Percentiles rank a stretch among this genome's conserved stretches.
Evolutionary conservation across 1,140 invertebrate species (phyloP).

Genomic region (Tetranychus urticae): DNA sequence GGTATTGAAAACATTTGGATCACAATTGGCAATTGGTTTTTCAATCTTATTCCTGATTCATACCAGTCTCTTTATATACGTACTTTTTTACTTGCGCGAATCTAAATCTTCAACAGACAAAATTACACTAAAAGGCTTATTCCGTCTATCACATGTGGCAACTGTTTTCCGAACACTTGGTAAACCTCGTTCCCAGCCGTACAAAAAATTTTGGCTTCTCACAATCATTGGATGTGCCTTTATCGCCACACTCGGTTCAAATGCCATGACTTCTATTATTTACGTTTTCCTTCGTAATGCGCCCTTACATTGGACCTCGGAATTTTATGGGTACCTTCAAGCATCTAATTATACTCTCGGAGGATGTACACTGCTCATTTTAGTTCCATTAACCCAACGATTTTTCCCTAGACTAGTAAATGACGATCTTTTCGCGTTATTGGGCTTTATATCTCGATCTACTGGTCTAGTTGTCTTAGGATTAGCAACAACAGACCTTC

Average conservation of each 20-base stretch:
- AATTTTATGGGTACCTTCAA: conserved; percentile 21
- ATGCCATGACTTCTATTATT: conserved; percentile 21
- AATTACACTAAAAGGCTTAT: not conserved
- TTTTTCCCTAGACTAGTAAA: conserved; percentile 2
- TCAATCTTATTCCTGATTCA: conserved; percentile 14
- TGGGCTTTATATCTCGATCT: conserved; percentile 21
- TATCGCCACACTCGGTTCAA: conserved; percentile 7
- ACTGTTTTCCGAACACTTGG: conserved; percentile 18
- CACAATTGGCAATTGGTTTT: conserved; percentile 16
- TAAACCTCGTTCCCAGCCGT: conserved; percentile 16
- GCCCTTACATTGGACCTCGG: conserved; percentile 20
- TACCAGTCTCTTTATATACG: conserved; percentile 19
- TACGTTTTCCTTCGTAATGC: conserved; percentile 19
- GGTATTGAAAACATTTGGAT: conserved; percentile 18
- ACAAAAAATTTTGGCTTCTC: conserved; percentile 11
- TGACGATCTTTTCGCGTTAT: conserved; percentile 18
- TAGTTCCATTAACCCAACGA: conserved; percentile 17
- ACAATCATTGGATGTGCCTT: conserved; percentile 9
- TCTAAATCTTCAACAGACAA: not conserved
- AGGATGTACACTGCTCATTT: conserved; percentile 18
- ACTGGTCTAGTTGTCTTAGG: conserved; percentile 19
- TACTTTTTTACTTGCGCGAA: conserved; percentile 17
- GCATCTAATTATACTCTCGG: conserved; percentile 20
- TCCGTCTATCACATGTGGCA: conserved; percentile 9
- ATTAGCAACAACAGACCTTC: conserved; percentile 14